These are phyloP conservation scores for Spinus pinus DNA, from an alignment of 2,797 vertebrate genomes.

Conservation along the genomic window DNA sequence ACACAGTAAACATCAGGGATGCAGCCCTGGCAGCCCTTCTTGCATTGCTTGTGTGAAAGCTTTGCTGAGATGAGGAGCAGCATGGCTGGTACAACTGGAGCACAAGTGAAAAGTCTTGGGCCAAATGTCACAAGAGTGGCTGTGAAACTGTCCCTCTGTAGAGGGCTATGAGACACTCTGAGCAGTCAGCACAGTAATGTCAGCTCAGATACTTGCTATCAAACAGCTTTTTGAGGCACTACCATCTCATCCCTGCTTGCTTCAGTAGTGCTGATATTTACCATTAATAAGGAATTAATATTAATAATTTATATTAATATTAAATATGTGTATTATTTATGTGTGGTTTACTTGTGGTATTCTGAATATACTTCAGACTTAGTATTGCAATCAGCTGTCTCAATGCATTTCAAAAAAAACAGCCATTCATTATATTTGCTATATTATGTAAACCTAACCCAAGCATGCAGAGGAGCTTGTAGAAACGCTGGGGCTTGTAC, in stretches of 20 bases:
- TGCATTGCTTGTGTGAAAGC: rapidly evolving
- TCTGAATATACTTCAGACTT: neutral
- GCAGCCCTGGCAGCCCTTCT: neutral
- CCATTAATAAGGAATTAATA: neutral
- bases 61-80: neutral
- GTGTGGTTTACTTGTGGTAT: neutral
- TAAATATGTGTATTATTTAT: neutral
- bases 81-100: neutral
- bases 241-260: neutral
- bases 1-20: neutral
- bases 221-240: neutral
- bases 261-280: neutral
- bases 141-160: neutral
- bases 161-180: neutral
- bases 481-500: neutral
- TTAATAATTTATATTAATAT: neutral
- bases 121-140: no score
- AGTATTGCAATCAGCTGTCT: neutral
- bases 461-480: neutral
- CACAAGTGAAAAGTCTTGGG: neutral
- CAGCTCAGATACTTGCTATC: neutral
- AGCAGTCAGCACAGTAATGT: neutral
- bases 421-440: neutral
- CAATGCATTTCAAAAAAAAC: neutral
- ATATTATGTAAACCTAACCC: neutral